Conservation (phyloP, 1,140 invertebrate species). For the Drusus annulatus region DNA sequence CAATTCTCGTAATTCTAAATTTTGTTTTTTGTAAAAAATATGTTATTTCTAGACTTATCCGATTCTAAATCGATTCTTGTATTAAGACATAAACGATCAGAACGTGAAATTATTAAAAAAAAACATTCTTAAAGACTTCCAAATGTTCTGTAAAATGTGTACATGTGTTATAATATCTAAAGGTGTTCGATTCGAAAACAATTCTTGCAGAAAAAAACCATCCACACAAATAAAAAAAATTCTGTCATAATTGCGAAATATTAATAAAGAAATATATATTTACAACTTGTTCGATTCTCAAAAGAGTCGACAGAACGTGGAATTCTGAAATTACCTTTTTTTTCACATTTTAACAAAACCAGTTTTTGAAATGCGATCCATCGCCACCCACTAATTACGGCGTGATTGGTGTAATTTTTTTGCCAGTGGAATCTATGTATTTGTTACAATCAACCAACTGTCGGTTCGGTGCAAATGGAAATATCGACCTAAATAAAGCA, state of each 20-base stretch:
- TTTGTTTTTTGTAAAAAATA: too few relatives aligned
- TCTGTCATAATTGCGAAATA: too few relatives aligned
- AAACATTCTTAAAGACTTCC: too few relatives aligned
- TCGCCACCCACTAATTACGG: not conserved
- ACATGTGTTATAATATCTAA: not conserved
- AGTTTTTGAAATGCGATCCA: not conserved
- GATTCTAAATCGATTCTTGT: not conserved
- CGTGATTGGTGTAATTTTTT: not conserved
- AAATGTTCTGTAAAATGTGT: too few relatives aligned
- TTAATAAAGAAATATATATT: too few relatives aligned
- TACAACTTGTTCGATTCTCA: too few relatives aligned
- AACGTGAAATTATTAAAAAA: not conserved
- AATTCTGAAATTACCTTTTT: not conserved
- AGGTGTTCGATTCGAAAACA: not conserved
- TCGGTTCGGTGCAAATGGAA: too few relatives aligned
- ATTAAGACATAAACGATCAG: not conserved
- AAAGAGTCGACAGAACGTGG: not conserved
- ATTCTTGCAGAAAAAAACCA: not conserved
- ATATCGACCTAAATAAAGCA: too few relatives aligned
- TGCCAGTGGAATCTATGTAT: too few relatives aligned
- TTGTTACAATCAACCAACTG: too few relatives aligned
- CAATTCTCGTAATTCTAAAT: too few relatives aligned
- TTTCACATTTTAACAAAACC: not conserved
- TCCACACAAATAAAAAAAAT: too few relatives aligned
- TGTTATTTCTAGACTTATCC: not conserved